These are phyloP conservation scores for Myrmecobius fasciatus DNA, from an alignment of 2,113 vertebrate genomes.

Conservation along the genomic window DNA sequence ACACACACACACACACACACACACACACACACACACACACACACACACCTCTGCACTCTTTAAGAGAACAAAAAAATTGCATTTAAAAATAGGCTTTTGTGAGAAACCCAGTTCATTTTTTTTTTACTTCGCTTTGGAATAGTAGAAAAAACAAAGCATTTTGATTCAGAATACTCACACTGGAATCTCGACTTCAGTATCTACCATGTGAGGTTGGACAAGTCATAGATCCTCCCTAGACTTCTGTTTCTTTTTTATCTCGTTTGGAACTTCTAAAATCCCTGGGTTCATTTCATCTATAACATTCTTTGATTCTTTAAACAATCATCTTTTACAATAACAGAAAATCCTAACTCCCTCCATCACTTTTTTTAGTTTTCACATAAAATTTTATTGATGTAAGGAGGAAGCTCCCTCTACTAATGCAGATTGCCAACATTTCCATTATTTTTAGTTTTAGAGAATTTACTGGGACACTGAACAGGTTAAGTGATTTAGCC, in stretches of 20 bases:
- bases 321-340: not conserved
- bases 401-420: not conserved
- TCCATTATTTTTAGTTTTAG: not conserved
- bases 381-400: not conserved
- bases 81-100: not conserved
- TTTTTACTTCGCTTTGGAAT: not conserved
- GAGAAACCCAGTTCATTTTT: not conserved
- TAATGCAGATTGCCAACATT: not conserved
- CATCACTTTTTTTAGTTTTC: not conserved
- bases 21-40: too few species aligned
- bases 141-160: not conserved
- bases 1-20: too few species aligned
- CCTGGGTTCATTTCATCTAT: not conserved
- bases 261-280: not conserved
- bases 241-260: not conserved
- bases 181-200: not conserved
- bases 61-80: not conserved
- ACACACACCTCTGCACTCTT: too few species aligned
- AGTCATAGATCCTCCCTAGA: not conserved
- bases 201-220: not conserved
- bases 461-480: not conserved
- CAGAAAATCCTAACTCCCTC: not conserved
- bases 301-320: not conserved
- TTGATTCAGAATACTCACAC: not conserved
- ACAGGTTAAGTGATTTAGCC: not conserved